Conservation (phyloP, 2,113 vertebrate species). For the Pampusana beccarii region DNA sequence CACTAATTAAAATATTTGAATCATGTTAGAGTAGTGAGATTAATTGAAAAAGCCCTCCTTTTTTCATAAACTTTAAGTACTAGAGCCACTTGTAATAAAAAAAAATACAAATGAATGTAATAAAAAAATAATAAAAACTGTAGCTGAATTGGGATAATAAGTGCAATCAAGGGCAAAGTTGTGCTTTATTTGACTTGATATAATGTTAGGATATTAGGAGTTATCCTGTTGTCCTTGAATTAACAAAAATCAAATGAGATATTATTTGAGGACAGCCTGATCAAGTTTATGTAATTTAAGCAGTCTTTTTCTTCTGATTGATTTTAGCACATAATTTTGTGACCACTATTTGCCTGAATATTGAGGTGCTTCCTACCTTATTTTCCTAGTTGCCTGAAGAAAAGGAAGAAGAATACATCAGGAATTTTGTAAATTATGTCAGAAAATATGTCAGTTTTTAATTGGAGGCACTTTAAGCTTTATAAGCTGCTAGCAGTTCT, state of each 20-base stretch:
- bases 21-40: neutral
- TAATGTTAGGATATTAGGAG: neutral
- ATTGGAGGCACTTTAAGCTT: neutral
- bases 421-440: neutral
- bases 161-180: neutral
- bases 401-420: neutral
- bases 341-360: neutral
- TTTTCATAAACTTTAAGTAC: neutral
- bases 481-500: neutral
- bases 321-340: neutral
- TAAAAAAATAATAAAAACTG: neutral
- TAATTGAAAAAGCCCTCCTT: rapidly evolving
- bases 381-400: neutral
- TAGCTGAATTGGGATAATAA: neutral
- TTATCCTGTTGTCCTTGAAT: neutral
- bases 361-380: neutral
- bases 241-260: neutral
- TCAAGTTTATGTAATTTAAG: neutral
- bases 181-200: neutral
- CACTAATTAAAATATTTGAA: neutral
- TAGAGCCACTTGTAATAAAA: neutral
- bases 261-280: neutral
- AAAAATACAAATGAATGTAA: neutral
- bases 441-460: neutral
- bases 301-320: neutral